Evolutionary conservation across 2,113 vertebrate genomes (phyloP), one percentile per base, ranked within the genome.

Genomic region (Coptodon rendalli): DNA sequence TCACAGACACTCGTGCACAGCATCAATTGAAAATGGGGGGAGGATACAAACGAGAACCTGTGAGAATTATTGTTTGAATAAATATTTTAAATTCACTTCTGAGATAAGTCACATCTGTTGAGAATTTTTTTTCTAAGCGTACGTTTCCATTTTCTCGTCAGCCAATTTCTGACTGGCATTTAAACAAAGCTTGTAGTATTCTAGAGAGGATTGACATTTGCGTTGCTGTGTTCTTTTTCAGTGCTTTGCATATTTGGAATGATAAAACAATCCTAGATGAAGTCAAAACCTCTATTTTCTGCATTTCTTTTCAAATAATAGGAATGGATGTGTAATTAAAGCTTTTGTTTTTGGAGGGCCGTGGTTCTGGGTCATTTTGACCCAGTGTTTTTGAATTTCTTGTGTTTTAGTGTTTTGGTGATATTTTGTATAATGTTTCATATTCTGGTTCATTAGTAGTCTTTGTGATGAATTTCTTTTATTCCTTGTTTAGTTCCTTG

Each of bases 101-200:
- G 56, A 85, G 81, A 89, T 88, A 86, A 93, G 59, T 88, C 91
- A 89, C 80, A 89, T 36, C 89, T 91, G 86, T 59, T 87, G 89
- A 94, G 85, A 87, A 17, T 7, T 38, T 22, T 11, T 80, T 86
- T 36, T 85, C 57, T 50, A 50, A 85, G 79, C 45, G 84, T 85
- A 82, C 54, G 82, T 89, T 93, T 92, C 76, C 89, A 93, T 91
- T 90, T 88, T 31, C 56, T 86, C 53, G 50, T 80, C 84, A 88
- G 87, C 50, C 86, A 84, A 79, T 87, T 81, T 90, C 88, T 91
- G 87, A 93, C 54, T 92, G 87, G 73, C 89, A 91, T 93, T 93
- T 83, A 91, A 92, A 89, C 86, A 91, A 92, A 93, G 91, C 88
- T 86, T 80, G 66, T 29, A 82, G 89, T 71, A 87, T 84, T 27